phyloP scores from a whole-genome alignment of 2,888 invertebrate species.

The Odontomyia ornata region DNA sequence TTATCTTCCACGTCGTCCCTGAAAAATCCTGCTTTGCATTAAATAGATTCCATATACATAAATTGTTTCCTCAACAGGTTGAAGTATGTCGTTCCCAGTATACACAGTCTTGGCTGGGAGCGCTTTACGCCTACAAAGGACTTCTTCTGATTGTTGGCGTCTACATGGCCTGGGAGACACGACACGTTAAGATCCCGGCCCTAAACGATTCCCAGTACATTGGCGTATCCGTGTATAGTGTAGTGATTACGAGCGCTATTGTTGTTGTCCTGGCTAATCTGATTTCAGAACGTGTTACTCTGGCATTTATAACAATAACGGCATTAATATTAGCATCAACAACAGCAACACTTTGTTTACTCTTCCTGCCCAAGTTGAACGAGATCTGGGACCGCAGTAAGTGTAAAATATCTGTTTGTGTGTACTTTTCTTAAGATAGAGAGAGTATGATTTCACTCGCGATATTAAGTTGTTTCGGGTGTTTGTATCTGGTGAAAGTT shows the following conservation, averaged over 20 bases:
- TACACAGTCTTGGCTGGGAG: constrained; percentile 89
- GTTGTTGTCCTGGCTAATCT: constrained; percentile 90
- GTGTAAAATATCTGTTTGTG: constrained; percentile 52
- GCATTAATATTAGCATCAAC: constrained; percentile 85
- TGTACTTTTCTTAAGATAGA: too few species aligned
- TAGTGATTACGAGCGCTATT: constrained; percentile 86
- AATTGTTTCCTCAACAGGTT: constrained; percentile 69
- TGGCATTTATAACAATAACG: constrained; percentile 84
- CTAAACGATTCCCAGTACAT: constrained; percentile 94
- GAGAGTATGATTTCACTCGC: background rate
- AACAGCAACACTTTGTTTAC: constrained; percentile 83
- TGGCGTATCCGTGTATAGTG: constrained; percentile 91
- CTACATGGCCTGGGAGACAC: constrained; percentile 96
- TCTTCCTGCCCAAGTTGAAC: constrained; percentile 87
- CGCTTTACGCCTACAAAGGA: constrained; percentile 89
- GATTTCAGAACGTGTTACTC: constrained; percentile 81
- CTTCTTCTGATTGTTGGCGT: constrained; percentile 87
- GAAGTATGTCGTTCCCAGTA: constrained; percentile 89
- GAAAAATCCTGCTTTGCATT: background rate
- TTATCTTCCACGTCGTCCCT: background rate
- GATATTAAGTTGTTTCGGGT: background rate
- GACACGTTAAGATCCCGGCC: constrained; percentile 89
- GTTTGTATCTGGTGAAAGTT: background rate
- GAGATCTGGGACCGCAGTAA: constrained; percentile 74
- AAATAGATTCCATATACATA: background rate